These are phyloP conservation scores for Hesperophylax magnus DNA, from an alignment of 1,140 invertebrate genomes.

Conservation along the genomic window DNA sequence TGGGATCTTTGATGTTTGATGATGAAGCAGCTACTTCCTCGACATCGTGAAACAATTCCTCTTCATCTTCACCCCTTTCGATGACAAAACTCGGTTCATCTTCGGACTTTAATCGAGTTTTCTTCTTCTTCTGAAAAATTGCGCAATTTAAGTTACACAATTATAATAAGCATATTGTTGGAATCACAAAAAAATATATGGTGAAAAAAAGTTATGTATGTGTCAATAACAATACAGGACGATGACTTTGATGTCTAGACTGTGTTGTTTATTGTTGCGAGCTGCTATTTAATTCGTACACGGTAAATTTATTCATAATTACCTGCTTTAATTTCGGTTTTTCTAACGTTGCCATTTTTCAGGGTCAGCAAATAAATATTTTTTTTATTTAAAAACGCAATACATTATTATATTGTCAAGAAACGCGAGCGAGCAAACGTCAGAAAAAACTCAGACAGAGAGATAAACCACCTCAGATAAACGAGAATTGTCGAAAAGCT, in stretches of 20 bases:
- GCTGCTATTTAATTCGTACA: neutral
- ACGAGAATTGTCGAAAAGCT: too few species aligned
- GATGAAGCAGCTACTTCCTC: neutral
- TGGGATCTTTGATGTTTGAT: neutral
- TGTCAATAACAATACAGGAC: slow-evolving; percentile 18
- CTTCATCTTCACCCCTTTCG: slow-evolving; percentile 1
- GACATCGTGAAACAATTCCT: neutral
- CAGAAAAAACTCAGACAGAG: slow-evolving; percentile 22
- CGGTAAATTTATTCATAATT: neutral
- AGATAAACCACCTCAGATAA: too few species aligned
- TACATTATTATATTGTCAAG: neutral
- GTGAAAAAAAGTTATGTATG: neutral
- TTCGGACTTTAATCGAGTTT: slow-evolving; percentile 29
- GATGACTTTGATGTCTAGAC: slow-evolving; percentile 8
- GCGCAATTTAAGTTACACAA: neutral
- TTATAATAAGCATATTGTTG: neutral
- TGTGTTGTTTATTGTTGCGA: neutral
- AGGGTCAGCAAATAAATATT: neutral
- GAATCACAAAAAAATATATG: neutral
- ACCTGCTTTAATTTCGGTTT: slow-evolving; percentile 45
- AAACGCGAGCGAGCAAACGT: neutral
- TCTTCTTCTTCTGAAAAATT: slow-evolving; percentile 36
- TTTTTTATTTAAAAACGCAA: slow-evolving; percentile 38
- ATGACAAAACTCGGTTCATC: neutral
- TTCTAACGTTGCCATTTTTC: slow-evolving; percentile 45